A percentile compares a stretch with the other conserved stretches of the same genome.
Conservation (phyloP, 1,140 invertebrate genomes). For the Solenopsis invicta region DNA sequence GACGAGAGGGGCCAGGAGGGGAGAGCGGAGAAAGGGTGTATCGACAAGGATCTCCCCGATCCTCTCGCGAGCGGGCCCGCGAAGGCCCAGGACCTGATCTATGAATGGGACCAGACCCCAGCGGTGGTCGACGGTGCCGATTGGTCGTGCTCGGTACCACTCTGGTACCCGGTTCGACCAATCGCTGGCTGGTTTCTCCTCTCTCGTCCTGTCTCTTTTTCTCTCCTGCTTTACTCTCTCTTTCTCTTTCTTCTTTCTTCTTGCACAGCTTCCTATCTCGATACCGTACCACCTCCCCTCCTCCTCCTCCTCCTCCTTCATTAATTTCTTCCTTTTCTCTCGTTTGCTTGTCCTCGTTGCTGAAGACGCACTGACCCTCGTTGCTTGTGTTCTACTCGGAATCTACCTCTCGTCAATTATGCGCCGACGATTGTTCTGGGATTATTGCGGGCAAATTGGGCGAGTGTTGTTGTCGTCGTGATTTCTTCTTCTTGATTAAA, state of each 20-base stretch:
- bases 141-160: constrained; percentile 79
- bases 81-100: constrained; percentile 76
- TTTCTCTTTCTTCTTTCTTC: constrained; percentile 18
- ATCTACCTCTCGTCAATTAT: constrained; percentile 46
- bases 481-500: constrained; percentile 16
- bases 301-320: neutral
- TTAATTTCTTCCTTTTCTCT: constrained; percentile 52
- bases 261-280: constrained; percentile 51
- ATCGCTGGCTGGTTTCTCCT: constrained; percentile 76
- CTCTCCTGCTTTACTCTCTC: constrained; percentile 16
- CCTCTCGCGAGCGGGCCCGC: constrained; percentile 68
- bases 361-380: constrained; percentile 45
- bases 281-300: constrained; percentile 1
- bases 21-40: constrained; percentile 65
- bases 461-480: constrained; percentile 14
- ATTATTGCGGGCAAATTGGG: constrained; percentile 48
- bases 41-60: constrained; percentile 80
- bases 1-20: neutral
- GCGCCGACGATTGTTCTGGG: constrained; percentile 19
- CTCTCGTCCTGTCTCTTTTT: constrained; percentile 66
- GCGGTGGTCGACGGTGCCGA: constrained; percentile 79
- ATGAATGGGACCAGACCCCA: constrained; percentile 80
- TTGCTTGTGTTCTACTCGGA: constrained; percentile 36
- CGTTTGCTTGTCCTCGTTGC: constrained; percentile 39
- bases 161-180: constrained; percentile 74